Percentiles rank a stretch among this genome's conserved stretches.
Evolutionary conservation across 1,140 invertebrate species (phyloP).

Genomic region (Drosophila novamexicana): DNA sequence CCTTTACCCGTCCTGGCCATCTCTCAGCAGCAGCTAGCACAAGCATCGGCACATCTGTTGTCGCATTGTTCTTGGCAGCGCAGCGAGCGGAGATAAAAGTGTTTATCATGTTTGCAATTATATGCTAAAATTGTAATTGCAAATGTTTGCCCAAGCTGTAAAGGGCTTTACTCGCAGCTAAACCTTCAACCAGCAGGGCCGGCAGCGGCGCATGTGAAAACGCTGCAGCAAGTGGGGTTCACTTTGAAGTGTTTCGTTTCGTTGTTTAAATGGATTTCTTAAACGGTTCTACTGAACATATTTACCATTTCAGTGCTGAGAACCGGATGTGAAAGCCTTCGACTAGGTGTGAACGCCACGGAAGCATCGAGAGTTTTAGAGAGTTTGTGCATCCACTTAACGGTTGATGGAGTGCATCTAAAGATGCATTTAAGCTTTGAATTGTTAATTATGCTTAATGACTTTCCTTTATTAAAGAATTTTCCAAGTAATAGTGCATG

Average conservation of each 20-base stretch:
- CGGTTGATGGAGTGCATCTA: slow-evolving; percentile 13
- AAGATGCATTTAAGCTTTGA: background rate
- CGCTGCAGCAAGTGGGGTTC: slow-evolving; percentile 36
- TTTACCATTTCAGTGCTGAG: slow-evolving; percentile 58
- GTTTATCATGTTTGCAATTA: slow-evolving; percentile 83
- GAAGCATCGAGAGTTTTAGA: slow-evolving; percentile 11
- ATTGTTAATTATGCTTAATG: slow-evolving; percentile 3
- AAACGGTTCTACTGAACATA: slow-evolving; percentile 79
- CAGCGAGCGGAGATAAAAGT: slow-evolving; percentile 70
- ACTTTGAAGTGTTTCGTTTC: slow-evolving; percentile 79
- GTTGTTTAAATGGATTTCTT: slow-evolving; percentile 82
- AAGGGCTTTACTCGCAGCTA: slow-evolving; percentile 70
- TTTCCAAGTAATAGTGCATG: too few species aligned
- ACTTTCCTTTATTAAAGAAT: too few species aligned
- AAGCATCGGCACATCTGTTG: slow-evolving; percentile 33
- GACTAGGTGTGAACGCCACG: slow-evolving; percentile 41
- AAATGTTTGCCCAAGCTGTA: slow-evolving; percentile 78
- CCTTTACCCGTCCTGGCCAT: slow-evolving; percentile 16
- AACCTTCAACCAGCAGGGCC: slow-evolving; percentile 23
- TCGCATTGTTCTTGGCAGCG: slow-evolving; percentile 50
- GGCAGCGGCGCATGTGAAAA: background rate
- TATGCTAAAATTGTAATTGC: slow-evolving; percentile 83
- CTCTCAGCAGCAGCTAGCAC: slow-evolving; percentile 12
- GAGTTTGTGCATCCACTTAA: slow-evolving; percentile 20
- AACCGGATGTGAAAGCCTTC: slow-evolving; percentile 71